These are phyloP conservation scores for Acronicta aceris DNA, from an alignment of 2,888 invertebrate genomes.

Conservation along the genomic window DNA sequence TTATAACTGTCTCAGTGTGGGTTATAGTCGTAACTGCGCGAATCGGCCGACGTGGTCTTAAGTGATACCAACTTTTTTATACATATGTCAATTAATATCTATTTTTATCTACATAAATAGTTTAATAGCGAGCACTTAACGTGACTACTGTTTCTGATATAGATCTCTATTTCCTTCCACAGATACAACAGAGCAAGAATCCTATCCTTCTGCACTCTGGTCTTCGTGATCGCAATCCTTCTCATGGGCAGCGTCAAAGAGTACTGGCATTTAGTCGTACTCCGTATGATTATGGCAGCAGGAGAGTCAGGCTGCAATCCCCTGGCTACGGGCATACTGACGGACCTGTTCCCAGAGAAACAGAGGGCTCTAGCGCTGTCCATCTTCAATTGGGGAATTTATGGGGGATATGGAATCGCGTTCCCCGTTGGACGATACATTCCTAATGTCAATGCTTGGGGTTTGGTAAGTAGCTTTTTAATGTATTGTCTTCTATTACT, in stretches of 20 bases:
- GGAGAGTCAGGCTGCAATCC: constrained; percentile 97
- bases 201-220: constrained; percentile 93
- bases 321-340: constrained; percentile 94
- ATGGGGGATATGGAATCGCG: constrained; percentile 97
- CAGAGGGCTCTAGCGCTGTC: constrained; percentile 97
- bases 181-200: constrained; percentile 93
- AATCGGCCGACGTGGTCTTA: too few species aligned
- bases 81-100: too few species aligned
- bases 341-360: constrained; percentile 94
- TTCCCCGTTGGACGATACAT: constrained; percentile 97
- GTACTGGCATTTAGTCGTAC: constrained; percentile 96
- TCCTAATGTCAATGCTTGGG: constrained; percentile 92
- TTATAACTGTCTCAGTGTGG: too few species aligned
- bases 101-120: too few species aligned
- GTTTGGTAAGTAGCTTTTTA: constrained; percentile 88
- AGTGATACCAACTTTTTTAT: too few species aligned
- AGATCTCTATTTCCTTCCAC: constrained; percentile 22
- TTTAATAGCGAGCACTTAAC: too few species aligned
- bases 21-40: too few species aligned
- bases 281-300: constrained; percentile 96
- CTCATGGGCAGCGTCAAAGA: constrained; percentile 95
- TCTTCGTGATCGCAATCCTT: constrained; percentile 95
- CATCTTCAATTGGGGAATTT: constrained; percentile 98
- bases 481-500: too few species aligned
- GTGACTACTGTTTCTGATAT: too few species aligned